These are phyloP conservation scores for Lordiphosa fenestrarum DNA, from an alignment of 2,888 invertebrate species.

Conservation along the genomic window DNA sequence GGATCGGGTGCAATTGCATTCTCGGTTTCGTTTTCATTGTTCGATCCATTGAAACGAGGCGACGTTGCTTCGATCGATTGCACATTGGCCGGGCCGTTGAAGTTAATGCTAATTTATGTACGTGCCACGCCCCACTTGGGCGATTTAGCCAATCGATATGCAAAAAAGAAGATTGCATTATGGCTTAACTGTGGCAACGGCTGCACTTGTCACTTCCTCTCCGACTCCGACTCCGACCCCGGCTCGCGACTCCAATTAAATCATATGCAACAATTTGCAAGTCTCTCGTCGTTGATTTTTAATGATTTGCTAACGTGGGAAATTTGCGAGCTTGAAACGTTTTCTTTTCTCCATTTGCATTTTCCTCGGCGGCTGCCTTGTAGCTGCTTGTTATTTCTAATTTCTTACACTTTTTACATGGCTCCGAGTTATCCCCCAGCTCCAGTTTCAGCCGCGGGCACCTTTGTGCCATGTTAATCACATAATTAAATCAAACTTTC, in stretches of 20 bases:
- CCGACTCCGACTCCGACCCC: too few species aligned
- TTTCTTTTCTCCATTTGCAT: constrained; percentile 41
- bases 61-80: constrained; percentile 26
- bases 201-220: constrained; percentile 23
- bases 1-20: constrained; percentile 30
- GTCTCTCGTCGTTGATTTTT: constrained; percentile 45
- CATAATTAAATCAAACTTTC: constrained; percentile 71
- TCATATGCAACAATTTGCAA: constrained; percentile 22
- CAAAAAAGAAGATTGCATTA: constrained; percentile 41
- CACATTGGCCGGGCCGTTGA: constrained; percentile 14
- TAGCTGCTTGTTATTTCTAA: constrained; percentile 64
- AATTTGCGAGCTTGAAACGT: constrained; percentile 40
- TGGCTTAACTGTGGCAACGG: constrained; percentile 63
- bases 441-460: constrained; percentile 8
- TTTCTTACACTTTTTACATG: constrained; percentile 57
- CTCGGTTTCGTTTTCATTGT: constrained; percentile 37
- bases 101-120: constrained; percentile 37
- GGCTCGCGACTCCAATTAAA: not conserved
- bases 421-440: constrained; percentile 40
- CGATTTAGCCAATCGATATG: constrained; percentile 20
- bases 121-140: constrained; percentile 32
- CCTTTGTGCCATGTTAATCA: constrained; percentile 69
- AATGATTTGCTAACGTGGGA: constrained; percentile 70
- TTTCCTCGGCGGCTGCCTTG: constrained; percentile 41
- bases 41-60: constrained; percentile 13